Evolutionary conservation across 2,888 invertebrate species (phyloP), one percentile per base, ranked within the genome.

Genomic region (Scaptodrosophila latifasciaeformis): DNA sequence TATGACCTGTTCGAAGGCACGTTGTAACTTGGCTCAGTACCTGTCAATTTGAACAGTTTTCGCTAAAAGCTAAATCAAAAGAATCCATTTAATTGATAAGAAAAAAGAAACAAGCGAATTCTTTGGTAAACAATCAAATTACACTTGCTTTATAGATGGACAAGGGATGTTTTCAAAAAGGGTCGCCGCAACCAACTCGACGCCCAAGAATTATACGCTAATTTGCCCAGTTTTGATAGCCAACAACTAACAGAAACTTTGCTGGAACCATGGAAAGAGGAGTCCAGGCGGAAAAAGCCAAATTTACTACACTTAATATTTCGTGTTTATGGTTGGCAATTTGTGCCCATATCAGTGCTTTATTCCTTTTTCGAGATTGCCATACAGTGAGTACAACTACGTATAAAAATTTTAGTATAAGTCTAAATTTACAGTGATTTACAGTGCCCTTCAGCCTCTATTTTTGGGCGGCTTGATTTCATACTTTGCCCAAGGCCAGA

Each of bases 401-500:
- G n/a, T 10, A 10, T 35, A 13, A 1, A 7, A 9, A 7, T 9
- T 24, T n/a, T 30, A 2, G 1, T 2, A 19, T 2, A 30, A 27
- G 6, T 42, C 12, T 29, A 29, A 10, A 19, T 21, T n/a, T n/a
- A n/a, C n/a, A n/a, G n/a, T n/a, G n/a, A n/a, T n/a, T 19, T 50
- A 0, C 86, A 92, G 92, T 70, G 85, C 91, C 65, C 86, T 88
- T 2, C 91, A 91, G 71, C 92, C 92, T 0, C 75, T 90, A 62
- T 90, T 91, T 59, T 85, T 92, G 9, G 91, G 91, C 48, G 89
- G 89, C 0, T 80, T 92, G 15, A 90, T 93, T n/a, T 88, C 89
- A 0, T 92, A 90, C 67, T 92, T 92, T 80, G 75, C 80, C 12
- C 65, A 75, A 9, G 89, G 88, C 0, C 89, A 90, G 21, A 87